Percentiles rank a stretch among this genome's conserved stretches.
Conservation (phyloP, 1,140 invertebrate species). For the Drosophila takahashii region DNA sequence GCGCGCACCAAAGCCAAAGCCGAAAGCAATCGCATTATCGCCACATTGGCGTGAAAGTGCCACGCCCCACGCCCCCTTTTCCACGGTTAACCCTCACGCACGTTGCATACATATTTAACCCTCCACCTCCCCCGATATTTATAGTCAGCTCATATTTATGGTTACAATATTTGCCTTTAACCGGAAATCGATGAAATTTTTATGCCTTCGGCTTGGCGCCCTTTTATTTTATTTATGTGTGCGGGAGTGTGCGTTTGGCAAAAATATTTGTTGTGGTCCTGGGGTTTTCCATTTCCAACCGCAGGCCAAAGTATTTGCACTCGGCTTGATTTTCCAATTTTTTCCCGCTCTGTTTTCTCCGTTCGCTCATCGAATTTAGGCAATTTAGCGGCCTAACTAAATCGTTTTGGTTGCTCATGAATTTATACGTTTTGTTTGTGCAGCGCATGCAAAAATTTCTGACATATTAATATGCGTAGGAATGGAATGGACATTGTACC, state of each 20-base stretch:
- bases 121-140: conserved; percentile 53
- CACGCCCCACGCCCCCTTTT: conserved; percentile 46
- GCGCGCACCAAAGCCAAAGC: conserved; percentile 76
- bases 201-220: conserved; percentile 68
- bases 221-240: conserved; percentile 68
- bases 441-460: conserved; percentile 74
- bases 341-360: conserved; percentile 14
- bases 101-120: conserved; percentile 23
- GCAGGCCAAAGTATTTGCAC: conserved; percentile 61
- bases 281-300: conserved; percentile 23
- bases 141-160: conserved; percentile 82
- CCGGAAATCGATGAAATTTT: conserved; percentile 82
- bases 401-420: conserved; percentile 74
- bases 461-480: conserved; percentile 45
- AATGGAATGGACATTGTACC: conserved; percentile 8
- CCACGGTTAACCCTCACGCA: conserved; percentile 39
- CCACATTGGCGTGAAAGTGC: conserved; percentile 78
- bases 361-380: conserved; percentile 68
- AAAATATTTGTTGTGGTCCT: conserved; percentile 51
- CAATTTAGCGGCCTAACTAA: conserved; percentile 81
- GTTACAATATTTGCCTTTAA: conserved; percentile 83
- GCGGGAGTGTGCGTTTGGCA: conserved; percentile 42
- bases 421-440: conserved; percentile 82
- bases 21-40: conserved; percentile 82
- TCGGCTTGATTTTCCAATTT: conserved; percentile 72